phyloP scores from a whole-genome alignment of 2,113 vertebrate species.

The Bothrops jararaca region DNA sequence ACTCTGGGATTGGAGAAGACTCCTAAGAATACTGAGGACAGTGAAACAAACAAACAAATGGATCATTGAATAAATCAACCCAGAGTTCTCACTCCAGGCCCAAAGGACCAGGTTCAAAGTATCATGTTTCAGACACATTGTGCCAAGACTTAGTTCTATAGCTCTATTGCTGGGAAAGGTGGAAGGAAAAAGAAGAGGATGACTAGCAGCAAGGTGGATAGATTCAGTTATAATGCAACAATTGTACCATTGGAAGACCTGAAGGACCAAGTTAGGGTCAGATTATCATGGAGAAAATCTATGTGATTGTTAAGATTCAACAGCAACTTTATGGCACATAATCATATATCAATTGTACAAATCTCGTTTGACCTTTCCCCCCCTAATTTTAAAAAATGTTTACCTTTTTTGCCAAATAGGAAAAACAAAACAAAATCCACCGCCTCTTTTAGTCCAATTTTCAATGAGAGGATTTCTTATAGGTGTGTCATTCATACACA shows the following conservation, averaged over 20 bases:
- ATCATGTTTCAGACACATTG: neutral
- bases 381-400: neutral
- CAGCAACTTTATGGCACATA: neutral
- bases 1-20: neutral
- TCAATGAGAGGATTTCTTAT: neutral
- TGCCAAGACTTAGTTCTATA: neutral
- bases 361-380: neutral
- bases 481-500: neutral
- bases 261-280: neutral
- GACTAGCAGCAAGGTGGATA: neutral
- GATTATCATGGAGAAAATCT: neutral
- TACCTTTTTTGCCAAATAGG: constrained; percentile 13
- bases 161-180: neutral
- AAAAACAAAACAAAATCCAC: neutral
- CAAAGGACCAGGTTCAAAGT: neutral
- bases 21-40: neutral
- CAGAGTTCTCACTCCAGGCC: too few species aligned
- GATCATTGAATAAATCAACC: too few species aligned
- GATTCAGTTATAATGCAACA: neutral
- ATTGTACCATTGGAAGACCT: neutral
- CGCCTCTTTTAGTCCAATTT: neutral
- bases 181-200: neutral
- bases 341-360: neutral
- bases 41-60: neutral
- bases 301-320: neutral